Base-by-base conservation (phyloP, 2,888 invertebrate genomes). In the Eristalinus aeneus region DNA sequence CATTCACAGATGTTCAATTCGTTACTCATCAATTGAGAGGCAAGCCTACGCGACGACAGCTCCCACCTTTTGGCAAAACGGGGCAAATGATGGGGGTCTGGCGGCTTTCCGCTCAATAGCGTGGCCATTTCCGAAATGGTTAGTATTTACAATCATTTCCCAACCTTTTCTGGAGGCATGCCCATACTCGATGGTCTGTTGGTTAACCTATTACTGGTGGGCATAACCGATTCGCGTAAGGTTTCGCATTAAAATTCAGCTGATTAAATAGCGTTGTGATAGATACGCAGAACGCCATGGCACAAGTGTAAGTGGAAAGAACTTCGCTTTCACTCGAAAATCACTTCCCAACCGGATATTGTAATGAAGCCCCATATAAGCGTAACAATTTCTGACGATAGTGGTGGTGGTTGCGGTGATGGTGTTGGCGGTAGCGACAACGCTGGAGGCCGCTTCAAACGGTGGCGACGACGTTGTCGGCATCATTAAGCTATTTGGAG, bases 351-450 rank as follows among this genome's bases (percentile, higher is more conserved):
- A 77, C 82, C 82, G 82, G 82, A 82, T 82, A 82, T 73, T 77
- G 77, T 72, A 77, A 82, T 77, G 77, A 82, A 77, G 73, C 56
- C 63, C 72, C 77, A 82, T 77, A 77, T 73, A 82, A 73, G 82
- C 82, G 34, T 53, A 77, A 22, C 56, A 39, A 77, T 72, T 77
- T 54, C 34, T 72, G 54, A 36, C 56, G 68, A 20, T 34, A 16
- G 22, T 16, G 27, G 12, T 60, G 36, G 36, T 27, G 12, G 46
- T 16, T n/a, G 8, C 20, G 72, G 12, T 22, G 27, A 5, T 27
- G 27, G 27, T 27, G 27, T n/a, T 1, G 67, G 8, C 27, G 23
- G 16, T 34, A 60, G 20, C 31, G n/a, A 53, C 53, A 46, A 22
- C 46, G 60, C 31, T 46, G 39, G 46, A 61, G 16, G 74, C 23